These are phyloP conservation scores for Turdus rufiventris DNA, from an alignment of 2,113 vertebrate genomes.

Conservation along the genomic window DNA sequence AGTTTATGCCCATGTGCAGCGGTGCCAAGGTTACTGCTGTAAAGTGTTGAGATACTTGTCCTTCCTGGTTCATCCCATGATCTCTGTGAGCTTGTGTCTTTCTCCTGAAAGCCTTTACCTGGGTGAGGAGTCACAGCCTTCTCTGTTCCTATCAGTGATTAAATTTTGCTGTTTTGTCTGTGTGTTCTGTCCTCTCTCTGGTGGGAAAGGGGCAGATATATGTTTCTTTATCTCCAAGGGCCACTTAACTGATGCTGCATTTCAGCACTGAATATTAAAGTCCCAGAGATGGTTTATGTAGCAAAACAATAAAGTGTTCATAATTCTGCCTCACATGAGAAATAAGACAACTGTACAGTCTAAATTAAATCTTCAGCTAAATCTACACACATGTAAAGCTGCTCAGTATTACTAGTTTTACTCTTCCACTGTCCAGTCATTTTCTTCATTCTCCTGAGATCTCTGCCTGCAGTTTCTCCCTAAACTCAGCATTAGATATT, in stretches of 20 bases:
- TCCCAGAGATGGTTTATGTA: not conserved
- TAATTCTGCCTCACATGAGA: not conserved
- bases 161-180: not conserved
- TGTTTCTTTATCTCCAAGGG: not conserved
- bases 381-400: not conserved
- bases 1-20: not conserved
- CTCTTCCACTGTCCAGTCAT: not conserved
- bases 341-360: not conserved
- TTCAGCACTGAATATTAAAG: not conserved
- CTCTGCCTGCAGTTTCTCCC: not conserved
- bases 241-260: not conserved
- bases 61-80: not conserved
- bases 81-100: not conserved
- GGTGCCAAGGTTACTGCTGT: not conserved
- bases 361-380: not conserved
- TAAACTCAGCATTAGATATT: not conserved
- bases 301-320: slow-evolving; percentile 15
- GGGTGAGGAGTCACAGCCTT: not conserved
- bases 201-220: not conserved
- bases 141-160: not conserved
- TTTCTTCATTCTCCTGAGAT: not conserved
- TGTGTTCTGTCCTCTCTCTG: not conserved
- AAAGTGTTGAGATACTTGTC: not conserved
- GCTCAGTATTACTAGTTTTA: not conserved
- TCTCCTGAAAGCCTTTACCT: not conserved